Base-by-base conservation (phyloP, 2,797 vertebrate genomes). In the Carcharodon carcharias region DNA sequence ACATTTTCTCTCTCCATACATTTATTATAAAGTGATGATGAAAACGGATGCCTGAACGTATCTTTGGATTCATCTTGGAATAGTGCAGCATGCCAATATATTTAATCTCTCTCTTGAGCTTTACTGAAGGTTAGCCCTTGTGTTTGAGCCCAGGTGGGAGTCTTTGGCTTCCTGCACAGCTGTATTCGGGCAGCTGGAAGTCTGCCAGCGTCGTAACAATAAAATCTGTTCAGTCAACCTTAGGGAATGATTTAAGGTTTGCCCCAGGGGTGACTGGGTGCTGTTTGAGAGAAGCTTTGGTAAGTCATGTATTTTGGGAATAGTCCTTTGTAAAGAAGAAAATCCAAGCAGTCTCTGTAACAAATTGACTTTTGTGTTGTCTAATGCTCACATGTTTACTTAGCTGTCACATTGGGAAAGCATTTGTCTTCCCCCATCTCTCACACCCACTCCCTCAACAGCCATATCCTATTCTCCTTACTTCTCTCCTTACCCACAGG, bases 181-280 rank as follows among this genome's bases (percentile, higher is more conserved):
- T 93, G 91, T 45, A 67, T 67, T 65, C 21, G 8, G 40, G n/a
- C 91, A 93, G 63, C 40, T 93, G 91, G 91, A 93, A 45, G 0
- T 4, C 91, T 56, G 61, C 91, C 63, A 93, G 26, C 21, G 9
- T 26, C 0, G 21, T 67, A 65, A 67, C 45, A 65, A 93, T 93
- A 67, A 93, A 93, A 93, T 93, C 91, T 67, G 91, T 67, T 93
- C 21, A 67, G 91, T 93, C 91, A 93, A 67, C n/a, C 91, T 93
- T 11, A 12, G 91, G 63, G 91, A 93, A 65, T 93, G 91, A 93
- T 93, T 93, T 67, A 67, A 93, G 91, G 63, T 67, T 67, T 45
- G 63, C 63, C 63, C n/a, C 91, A 2, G n/a, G 91, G 91, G 61
- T 12, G 63, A 9, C 4, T 45, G 63, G 91, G 61, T 61, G 21